Conservation (phyloP, 1,140 invertebrate species). For the Caenorhabditis latens region DNA sequence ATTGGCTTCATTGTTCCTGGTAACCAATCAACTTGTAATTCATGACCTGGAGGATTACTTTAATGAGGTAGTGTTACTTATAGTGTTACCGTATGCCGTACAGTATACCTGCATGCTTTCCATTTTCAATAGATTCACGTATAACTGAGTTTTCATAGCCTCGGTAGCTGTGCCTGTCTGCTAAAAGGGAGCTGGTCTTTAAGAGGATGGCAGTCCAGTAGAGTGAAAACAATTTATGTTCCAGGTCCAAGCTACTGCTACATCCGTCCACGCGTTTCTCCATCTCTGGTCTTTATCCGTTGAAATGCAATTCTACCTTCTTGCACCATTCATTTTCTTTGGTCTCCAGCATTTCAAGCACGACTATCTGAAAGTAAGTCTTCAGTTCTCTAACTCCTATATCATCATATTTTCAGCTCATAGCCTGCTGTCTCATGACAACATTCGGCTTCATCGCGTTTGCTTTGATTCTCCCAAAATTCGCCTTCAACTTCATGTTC, state of each 20-base stretch:
- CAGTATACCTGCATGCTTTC: no score
- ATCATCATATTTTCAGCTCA: neutral
- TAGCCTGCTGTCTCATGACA: neutral
- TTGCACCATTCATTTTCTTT: conserved; percentile 34
- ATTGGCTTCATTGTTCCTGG: conserved; percentile 10
- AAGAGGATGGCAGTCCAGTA: no score
- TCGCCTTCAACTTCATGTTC: conserved; percentile 50
- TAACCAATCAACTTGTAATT: conserved; percentile 20
- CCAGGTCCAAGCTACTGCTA: neutral
- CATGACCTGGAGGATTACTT: neutral
- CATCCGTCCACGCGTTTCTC: neutral
- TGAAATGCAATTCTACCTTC: conserved; percentile 38
- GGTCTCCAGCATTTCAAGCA: neutral
- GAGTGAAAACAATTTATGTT: neutral
- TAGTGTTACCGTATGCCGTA: no score
- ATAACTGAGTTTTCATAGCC: no score
- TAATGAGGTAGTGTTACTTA: neutral
- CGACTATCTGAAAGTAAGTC: neutral
- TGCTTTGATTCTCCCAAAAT: neutral
- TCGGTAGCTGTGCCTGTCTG: no score
- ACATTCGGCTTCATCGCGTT: neutral
- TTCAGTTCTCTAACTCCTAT: neutral
- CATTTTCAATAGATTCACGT: no score
- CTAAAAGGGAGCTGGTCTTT: no score
- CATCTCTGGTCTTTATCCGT: conserved; percentile 30